Percentiles rank a stretch among this genome's conserved stretches.
Conservation (phyloP, 2,888 invertebrate species). For the Leptodirus hochenwartii region DNA sequence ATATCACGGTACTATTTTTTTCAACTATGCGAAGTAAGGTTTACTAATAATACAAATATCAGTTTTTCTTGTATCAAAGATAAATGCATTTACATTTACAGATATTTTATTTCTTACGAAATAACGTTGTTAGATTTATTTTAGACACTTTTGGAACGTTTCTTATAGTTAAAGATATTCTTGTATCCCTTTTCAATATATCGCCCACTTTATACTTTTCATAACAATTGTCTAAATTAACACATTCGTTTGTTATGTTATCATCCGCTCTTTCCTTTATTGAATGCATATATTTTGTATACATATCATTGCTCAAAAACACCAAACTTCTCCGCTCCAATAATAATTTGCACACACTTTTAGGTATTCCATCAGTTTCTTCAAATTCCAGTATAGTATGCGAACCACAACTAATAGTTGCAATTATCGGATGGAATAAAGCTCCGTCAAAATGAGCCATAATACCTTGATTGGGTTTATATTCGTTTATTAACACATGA, state of each 20-base stretch:
- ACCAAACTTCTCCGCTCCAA: slow-evolving; percentile 79
- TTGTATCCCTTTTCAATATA: slow-evolving; percentile 40
- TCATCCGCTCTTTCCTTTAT: slow-evolving; percentile 60
- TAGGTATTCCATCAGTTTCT: slow-evolving; percentile 26
- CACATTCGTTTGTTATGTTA: slow-evolving; percentile 35
- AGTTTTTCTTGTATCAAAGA: slow-evolving; percentile 1
- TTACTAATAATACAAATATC: slow-evolving; percentile 3
- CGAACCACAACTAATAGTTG: slow-evolving; percentile 83
- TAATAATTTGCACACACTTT: slow-evolving; percentile 49
- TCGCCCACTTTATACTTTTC: slow-evolving; percentile 34
- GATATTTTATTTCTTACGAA: too few species aligned
- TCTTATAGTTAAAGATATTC: slow-evolving; percentile 82
- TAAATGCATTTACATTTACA: too few species aligned
- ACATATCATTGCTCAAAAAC: slow-evolving; percentile 66
- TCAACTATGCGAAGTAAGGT: too few species aligned
- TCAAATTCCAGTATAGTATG: slow-evolving; percentile 78
- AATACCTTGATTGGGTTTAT: slow-evolving; percentile 83
- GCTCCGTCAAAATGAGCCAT: slow-evolving; percentile 96
- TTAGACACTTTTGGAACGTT: slow-evolving; percentile 79
- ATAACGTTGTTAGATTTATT: too few species aligned
- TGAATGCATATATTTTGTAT: slow-evolving; percentile 68
- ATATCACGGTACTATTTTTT: too few species aligned
- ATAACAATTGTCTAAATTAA: slow-evolving; percentile 46
- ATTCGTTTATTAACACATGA: slow-evolving; percentile 91
- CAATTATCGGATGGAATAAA: slow-evolving; percentile 78